phyloP scores from a whole-genome alignment of 1,140 invertebrate genomes.

The Antheraea pernyi region DNA sequence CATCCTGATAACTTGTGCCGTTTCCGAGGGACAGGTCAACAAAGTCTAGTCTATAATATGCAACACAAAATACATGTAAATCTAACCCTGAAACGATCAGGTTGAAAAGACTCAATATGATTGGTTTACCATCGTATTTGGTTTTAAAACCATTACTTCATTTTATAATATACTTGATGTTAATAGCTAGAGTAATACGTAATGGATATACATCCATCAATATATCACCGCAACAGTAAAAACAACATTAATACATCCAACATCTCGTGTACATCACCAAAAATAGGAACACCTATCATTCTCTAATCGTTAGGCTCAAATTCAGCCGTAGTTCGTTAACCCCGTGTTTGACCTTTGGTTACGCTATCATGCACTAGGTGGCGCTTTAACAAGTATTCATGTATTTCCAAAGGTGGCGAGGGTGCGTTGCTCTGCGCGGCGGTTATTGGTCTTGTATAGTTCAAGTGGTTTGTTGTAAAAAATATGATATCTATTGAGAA shows the following conservation, averaged over 20 bases:
- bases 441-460: conserved; percentile 22
- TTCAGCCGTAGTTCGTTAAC: conserved; percentile 11
- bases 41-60: too few relatives aligned
- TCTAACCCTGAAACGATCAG: too few relatives aligned
- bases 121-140: too few relatives aligned
- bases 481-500: background rate
- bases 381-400: conserved; percentile 10
- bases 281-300: conserved; percentile 13
- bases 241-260: background rate
- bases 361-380: conserved; percentile 8
- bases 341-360: conserved; percentile 11
- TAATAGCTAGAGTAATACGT: background rate
- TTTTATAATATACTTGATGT: background rate
- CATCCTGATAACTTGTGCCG: too few relatives aligned
- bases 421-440: conserved; percentile 23
- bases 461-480: conserved; percentile 10
- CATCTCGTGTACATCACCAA: conserved; percentile 4
- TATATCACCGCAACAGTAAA: conserved; percentile 4
- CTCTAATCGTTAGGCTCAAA: conserved; percentile 4
- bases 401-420: conserved; percentile 6
- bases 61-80: too few relatives aligned
- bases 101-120: too few relatives aligned
- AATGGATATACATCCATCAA: conserved; percentile 4
- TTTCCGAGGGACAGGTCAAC: too few relatives aligned
- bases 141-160: too few relatives aligned